These are phyloP conservation scores for Riptortus pedestris DNA, from an alignment of 1,140 invertebrate genomes.

Conservation along the genomic window DNA sequence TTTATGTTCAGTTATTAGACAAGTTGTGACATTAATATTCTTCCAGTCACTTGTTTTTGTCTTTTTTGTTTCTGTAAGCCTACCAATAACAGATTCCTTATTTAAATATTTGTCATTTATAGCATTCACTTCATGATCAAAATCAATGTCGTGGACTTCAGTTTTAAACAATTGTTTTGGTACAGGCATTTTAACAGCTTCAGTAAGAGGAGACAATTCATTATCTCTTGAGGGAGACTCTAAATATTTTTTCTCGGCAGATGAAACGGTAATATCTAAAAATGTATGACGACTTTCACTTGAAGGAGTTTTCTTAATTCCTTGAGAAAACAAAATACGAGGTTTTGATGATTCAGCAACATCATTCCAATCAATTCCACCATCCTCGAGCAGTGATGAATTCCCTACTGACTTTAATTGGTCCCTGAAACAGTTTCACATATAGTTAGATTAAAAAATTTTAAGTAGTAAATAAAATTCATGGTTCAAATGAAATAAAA, in stretches of 20 bases:
- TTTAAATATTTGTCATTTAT: not conserved
- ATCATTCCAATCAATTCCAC: not conserved
- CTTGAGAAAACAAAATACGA: not conserved
- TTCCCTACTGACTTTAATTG: not conserved
- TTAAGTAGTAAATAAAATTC: too few relatives aligned
- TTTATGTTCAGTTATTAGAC: too few relatives aligned
- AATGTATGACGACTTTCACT: not conserved
- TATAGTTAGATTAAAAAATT: too few relatives aligned
- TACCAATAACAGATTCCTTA: not conserved
- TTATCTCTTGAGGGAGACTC: not conserved
- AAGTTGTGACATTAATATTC: too few relatives aligned
- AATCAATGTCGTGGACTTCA: not conserved
- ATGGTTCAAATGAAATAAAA: too few relatives aligned
- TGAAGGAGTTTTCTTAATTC: not conserved
- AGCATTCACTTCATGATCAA: not conserved
- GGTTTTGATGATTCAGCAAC: not conserved
- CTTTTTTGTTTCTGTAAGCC: too few relatives aligned
- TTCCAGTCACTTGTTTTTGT: too few relatives aligned
- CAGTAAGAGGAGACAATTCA: not conserved
- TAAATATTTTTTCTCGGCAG: conserved; percentile 1
- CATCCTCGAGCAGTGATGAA: not conserved
- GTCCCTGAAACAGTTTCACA: too few relatives aligned
- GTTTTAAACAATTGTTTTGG: not conserved
- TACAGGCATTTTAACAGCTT: not conserved
- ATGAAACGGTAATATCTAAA: not conserved